Evolutionary conservation across 1,140 invertebrate species (phyloP), one percentile per base, ranked within the genome.

Genomic region (Kradibia gibbosae): DNA sequence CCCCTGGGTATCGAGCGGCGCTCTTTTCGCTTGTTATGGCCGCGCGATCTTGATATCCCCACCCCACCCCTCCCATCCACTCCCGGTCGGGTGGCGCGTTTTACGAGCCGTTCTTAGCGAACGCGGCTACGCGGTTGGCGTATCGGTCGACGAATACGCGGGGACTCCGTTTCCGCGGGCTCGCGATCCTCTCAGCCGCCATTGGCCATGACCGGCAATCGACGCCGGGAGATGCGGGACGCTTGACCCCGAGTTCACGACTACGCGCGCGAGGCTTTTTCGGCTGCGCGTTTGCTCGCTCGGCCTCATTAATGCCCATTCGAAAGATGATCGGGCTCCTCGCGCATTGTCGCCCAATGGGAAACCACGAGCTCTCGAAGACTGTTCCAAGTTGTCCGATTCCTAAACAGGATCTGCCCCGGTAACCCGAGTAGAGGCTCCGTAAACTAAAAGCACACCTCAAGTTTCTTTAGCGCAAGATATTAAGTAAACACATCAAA

Each of bases 1-100:
- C 71, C 7, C 74, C 13, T 4, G 39, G 22, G 28, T 8, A 42
- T 39, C 36, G 85, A 86, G 90, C 88, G 85, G 87, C 87, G 83
- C 85, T 15, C 65, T n/a, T 42, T 85, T 73, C 82, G 83, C 83
- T 88, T n/a, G 87, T 90, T 89, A 90, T 86, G 88, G 86, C 74
- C 74, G 74, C 87, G 84, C 82, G 85, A 91, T 91, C 90, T 89
- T 90, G 90, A 90, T 91, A 90, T 89, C 86, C 87, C 86, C 67
- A 71, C 65, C 45, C 55, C 50, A n/a, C n/a, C n/a, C n/a, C n/a
- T n/a, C n/a, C n/a, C n/a, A n/a, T n/a, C n/a, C n/a, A n/a, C n/a
- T n/a, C 50, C 13, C 42, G 42, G 15, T 3, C 22, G 57, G 53
- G 57, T 25, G 57, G 57, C 60, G 36, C n/a, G 72, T 67, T 81